Conservation (phyloP, 2,888 invertebrate genomes). For the Drosophila diplacantha region DNA sequence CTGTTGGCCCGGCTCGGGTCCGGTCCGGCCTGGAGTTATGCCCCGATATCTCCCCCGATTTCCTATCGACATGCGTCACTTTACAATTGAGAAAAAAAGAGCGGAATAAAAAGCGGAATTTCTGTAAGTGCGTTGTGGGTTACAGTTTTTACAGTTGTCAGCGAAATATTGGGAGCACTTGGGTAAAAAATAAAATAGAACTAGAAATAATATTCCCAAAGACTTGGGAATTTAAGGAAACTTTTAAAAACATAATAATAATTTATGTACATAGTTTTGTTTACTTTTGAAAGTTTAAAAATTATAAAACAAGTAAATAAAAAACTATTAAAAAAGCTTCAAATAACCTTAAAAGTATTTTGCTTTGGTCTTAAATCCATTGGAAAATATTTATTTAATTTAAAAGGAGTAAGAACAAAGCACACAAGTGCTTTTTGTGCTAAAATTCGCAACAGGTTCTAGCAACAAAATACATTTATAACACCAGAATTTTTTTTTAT, state of each 20-base stretch:
- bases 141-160: conserved; percentile 3
- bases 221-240: neutral
- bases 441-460: no score
- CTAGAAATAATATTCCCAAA: neutral
- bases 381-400: no score
- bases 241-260: neutral
- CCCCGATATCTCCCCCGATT: conserved; percentile 5
- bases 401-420: no score
- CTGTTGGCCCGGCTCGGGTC: conserved; percentile 49
- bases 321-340: no score
- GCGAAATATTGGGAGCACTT: neutral
- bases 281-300: neutral
- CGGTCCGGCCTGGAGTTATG: conserved; percentile 29
- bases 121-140: conserved; percentile 1
- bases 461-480: no score
- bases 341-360: no score
- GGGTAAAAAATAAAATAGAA: neutral
- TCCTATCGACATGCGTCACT: conserved; percentile 34
- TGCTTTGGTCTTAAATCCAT: no score
- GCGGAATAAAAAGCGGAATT: conserved; percentile 4
- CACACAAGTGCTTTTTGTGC: no score
- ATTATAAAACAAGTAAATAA: no score
- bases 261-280: neutral
- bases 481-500: no score
- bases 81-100: conserved; percentile 8